Evolutionary conservation across 1,140 invertebrate species (phyloP).

Genomic region (Pectinophora gossypiella): DNA sequence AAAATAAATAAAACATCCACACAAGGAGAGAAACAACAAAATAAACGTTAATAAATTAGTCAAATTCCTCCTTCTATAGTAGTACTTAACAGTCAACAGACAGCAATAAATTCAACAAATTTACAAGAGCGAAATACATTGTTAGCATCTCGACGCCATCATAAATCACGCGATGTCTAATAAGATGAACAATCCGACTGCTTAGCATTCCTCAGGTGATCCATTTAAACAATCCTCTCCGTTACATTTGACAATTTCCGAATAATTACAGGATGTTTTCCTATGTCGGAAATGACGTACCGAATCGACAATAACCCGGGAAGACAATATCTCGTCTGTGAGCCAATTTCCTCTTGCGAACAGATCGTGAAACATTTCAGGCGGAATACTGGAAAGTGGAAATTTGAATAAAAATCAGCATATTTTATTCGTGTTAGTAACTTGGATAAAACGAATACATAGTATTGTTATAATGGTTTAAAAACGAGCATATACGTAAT

Average conservation of each 20-base stretch:
- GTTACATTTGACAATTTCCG: slow-evolving; percentile 49
- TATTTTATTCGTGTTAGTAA: not conserved
- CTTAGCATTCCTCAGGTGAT: slow-evolving; percentile 31
- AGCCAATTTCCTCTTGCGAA: slow-evolving; percentile 49
- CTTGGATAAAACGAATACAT: not conserved
- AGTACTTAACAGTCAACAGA: no score
- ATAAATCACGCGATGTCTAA: no score
- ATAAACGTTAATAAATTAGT: no score
- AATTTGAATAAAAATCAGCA: not conserved
- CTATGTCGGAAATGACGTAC: slow-evolving; percentile 56
- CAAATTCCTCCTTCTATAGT: no score
- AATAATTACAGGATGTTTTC: slow-evolving; percentile 56
- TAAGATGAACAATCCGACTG: no score
- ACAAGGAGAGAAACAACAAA: no score
- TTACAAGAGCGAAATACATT: no score
- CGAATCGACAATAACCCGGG: slow-evolving; percentile 53
- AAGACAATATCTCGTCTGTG: slow-evolving; percentile 49
- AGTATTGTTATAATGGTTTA: not conserved
- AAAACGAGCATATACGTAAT: not conserved
- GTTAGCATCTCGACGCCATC: no score
- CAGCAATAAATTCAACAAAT: no score
- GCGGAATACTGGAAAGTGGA: slow-evolving; percentile 10
- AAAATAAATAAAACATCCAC: no score
- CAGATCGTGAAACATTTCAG: slow-evolving; percentile 10
- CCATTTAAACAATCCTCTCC: slow-evolving; percentile 37